Evolutionary conservation across 2,797 vertebrate genomes (phyloP), one percentile per base, ranked within the genome.

Genomic region (Discoglossus pictus): DNA sequence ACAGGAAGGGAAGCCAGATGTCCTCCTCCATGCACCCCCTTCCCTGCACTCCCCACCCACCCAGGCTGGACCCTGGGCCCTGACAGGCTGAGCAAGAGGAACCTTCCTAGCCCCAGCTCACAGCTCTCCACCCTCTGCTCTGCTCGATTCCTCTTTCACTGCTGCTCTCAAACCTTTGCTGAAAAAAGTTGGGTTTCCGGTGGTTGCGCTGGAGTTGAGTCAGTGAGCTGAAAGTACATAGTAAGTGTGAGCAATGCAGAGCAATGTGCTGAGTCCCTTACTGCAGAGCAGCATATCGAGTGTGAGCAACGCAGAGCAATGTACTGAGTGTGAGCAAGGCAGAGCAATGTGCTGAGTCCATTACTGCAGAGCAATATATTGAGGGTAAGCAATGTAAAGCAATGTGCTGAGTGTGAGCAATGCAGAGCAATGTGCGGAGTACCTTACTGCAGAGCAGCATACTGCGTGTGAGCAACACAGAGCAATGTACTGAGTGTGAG

Each of bases 1-100:
- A 71, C 68, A 71, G 68, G 68, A 71, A 64, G 61, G 54, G 46
- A 71, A 71, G 61, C 61, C 68, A 71, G 68, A 64, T 71, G 68
- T 71, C 68, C 46, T 65, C 53, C 61, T 64, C 68, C 68, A 71
- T 71, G 61, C 68, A 65, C 53, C 68, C 68, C 68, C 68, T 71
- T 71, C 68, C 27, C 61, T 25, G 4, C 38, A 58, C 61, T 24
- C 68, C 68, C 68, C 68, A 71, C 68, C 68, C 68, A 71, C 68
- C 68, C 68, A 71, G 61, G 61, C 68, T 65, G 68, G 68, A 71
- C 68, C 61, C 50, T 52, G 63, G 68, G 61, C 59, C 68, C 68
- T 71, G 68, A 71, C 68, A 71, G 60, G 68, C 68, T 71, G 44
- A 51, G 53, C 46, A 59, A 71, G 68, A 71, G 68, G 68, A 71